Conservation (phyloP, 2,113 vertebrate genomes). For the Condylura cristata region DNA sequence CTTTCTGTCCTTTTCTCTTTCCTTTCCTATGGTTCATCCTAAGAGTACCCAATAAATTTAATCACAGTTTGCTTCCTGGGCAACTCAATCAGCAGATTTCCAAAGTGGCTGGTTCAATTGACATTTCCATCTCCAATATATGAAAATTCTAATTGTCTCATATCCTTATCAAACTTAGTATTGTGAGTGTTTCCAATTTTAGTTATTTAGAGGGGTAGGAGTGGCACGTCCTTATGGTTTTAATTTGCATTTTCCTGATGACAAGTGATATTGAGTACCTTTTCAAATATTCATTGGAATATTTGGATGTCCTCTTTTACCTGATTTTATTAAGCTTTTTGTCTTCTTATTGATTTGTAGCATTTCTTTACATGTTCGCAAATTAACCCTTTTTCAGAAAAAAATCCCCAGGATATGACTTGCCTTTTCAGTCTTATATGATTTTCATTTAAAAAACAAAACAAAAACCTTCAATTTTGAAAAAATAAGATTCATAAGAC, state of each 20-base stretch:
- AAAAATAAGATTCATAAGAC: background rate
- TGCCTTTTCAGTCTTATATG: background rate
- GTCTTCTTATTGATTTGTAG: background rate
- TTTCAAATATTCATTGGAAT: background rate
- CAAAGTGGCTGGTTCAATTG: background rate
- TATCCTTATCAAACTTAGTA: background rate
- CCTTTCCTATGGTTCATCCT: background rate
- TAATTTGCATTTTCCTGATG: slow-evolving; percentile 33
- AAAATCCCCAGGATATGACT: background rate
- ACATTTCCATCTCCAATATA: background rate
- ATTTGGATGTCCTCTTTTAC: background rate
- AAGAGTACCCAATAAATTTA: background rate
- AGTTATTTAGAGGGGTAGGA: background rate
- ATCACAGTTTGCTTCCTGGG: background rate
- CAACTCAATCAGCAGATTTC: background rate
- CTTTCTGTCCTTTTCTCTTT: background rate
- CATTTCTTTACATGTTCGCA: background rate
- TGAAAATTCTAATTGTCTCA: background rate
- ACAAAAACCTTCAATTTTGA: background rate
- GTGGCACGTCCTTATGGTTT: background rate
- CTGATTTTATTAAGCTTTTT: background rate
- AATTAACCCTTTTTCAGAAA: background rate
- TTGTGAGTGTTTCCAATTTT: background rate
- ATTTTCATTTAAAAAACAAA: background rate
- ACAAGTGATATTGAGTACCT: background rate